Base-by-base conservation (phyloP, 2,113 vertebrate species). In the Taurulus bubalis region DNA sequence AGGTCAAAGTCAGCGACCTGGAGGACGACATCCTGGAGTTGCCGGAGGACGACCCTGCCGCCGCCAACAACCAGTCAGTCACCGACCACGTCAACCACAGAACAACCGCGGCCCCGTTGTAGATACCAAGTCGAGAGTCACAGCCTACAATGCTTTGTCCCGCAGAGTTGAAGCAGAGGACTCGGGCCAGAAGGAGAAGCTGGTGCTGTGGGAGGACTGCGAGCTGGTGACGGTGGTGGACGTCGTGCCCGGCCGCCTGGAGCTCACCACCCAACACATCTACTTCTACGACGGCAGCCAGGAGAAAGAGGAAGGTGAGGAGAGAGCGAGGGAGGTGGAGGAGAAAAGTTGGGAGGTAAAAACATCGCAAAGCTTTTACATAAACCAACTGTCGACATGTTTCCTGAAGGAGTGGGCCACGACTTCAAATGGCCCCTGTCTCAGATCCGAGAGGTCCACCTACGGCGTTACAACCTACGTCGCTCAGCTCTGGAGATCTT, bases 391-490 rank as follows among this genome's bases (percentile, higher is more conserved):
- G 16, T 69, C 2, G 30, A 2, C 22, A 62, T 71, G 10, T 71
- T 24, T 18, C 34, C 20, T 22, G 1, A 88, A 99, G 98, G 98
- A 40, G 86, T 96, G 36, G 97, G 98, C 32, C 97, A 97, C 82
- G 98, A 99, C 96, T 99, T 99, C 89, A 99, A 98, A 88, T 99
- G 98, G 97, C 96, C 96, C 0, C 96, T 99, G 84, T 96, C 96
- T 77, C 97, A 98, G 93, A 96, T 99, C 89, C 92, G 97, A 85
- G 98, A 99, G 92, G 96, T 99, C 84, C 97, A 99, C 89, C 94
- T 99, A 75, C 95, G 98, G 38, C 94, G 98, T 34, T 99, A 98
- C 71, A 99, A 99, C 80, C 94, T 99, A 69, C 96, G 97, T 0
- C 97, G 98, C 80, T 99, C 98, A 0, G 98, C 98, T 66, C 91